These are phyloP conservation scores for Tigriopus japonicus DNA, from an alignment of 1,140 invertebrate genomes.

Conservation along the genomic window DNA sequence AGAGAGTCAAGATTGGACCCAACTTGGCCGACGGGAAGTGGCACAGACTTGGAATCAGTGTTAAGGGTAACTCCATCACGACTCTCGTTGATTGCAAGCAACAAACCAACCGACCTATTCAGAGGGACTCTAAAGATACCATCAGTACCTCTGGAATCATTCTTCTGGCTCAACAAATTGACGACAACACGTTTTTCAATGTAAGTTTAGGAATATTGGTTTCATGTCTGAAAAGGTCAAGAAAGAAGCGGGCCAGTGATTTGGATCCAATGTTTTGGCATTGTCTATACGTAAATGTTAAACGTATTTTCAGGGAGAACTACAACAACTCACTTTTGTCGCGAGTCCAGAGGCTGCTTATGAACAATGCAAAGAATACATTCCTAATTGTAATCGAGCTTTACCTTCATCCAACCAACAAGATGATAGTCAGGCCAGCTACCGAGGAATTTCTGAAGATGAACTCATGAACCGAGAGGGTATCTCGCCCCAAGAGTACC, in stretches of 20 bases:
- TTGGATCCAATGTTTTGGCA: no score
- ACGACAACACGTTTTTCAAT: constrained; percentile 39
- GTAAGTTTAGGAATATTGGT: no score
- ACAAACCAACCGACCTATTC: constrained; percentile 36
- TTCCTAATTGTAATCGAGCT: constrained; percentile 38
- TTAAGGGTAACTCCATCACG: constrained; percentile 54
- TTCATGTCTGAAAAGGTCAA: no score
- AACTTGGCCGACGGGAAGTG: constrained; percentile 50
- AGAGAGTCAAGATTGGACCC: constrained; percentile 36
- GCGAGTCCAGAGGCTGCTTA: constrained; percentile 54
- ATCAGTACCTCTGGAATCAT: constrained; percentile 45
- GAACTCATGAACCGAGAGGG: constrained; percentile 41
- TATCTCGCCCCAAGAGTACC: constrained; percentile 10
- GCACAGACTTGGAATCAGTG: constrained; percentile 51
- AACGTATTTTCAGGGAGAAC: constrained; percentile 45
- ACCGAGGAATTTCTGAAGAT: constrained; percentile 25
- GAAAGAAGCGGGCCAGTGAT: no score
- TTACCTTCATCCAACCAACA: constrained; percentile 17
- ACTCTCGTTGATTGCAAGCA: constrained; percentile 46
- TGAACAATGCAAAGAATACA: constrained; percentile 45
- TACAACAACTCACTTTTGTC: constrained; percentile 50
- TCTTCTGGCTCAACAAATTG: constrained; percentile 45
- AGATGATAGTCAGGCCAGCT: constrained; percentile 19
- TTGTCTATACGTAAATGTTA: no score
- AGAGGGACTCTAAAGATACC: constrained; percentile 32